These are phyloP conservation scores for Nyctereutes procyonoides DNA, from an alignment of 2,113 vertebrate species.

Conservation along the genomic window DNA sequence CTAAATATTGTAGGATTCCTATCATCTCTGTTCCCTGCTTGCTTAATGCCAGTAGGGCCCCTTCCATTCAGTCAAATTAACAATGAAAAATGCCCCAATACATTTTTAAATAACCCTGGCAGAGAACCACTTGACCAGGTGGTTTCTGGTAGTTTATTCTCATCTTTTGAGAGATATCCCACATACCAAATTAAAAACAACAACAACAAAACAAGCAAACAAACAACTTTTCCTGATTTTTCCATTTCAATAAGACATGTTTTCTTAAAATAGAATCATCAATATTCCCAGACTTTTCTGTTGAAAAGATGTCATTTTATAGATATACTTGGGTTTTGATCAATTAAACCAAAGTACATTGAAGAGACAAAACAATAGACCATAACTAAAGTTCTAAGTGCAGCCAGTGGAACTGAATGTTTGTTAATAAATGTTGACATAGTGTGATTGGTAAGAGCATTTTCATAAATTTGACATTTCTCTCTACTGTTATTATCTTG, in stretches of 20 bases:
- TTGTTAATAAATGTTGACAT: constrained; percentile 41
- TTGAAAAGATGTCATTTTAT: neutral
- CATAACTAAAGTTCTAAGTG: neutral
- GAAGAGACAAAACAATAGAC: constrained; percentile 18
- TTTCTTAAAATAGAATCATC: neutral
- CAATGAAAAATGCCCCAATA: neutral
- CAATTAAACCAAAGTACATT: constrained; percentile 30
- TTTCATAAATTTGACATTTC: constrained; percentile 62
- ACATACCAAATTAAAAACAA: neutral
- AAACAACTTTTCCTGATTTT: neutral
- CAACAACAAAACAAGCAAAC: neutral
- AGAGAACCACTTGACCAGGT: neutral
- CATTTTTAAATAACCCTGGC: neutral
- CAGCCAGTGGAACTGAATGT: neutral
- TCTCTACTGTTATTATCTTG: constrained; percentile 4
- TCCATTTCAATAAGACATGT: neutral
- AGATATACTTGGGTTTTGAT: neutral
- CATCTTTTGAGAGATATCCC: neutral
- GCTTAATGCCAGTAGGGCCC: neutral
- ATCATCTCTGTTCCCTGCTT: neutral
- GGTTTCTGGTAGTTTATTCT: neutral
- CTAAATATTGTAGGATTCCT: neutral
- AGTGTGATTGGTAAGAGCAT: neutral
- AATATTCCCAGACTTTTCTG: neutral
- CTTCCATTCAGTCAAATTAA: neutral